A percentile compares a stretch with the other conserved stretches of the same genome.
Conservation (phyloP, 1,140 invertebrate genomes). For the Sycophila sp. region DNA sequence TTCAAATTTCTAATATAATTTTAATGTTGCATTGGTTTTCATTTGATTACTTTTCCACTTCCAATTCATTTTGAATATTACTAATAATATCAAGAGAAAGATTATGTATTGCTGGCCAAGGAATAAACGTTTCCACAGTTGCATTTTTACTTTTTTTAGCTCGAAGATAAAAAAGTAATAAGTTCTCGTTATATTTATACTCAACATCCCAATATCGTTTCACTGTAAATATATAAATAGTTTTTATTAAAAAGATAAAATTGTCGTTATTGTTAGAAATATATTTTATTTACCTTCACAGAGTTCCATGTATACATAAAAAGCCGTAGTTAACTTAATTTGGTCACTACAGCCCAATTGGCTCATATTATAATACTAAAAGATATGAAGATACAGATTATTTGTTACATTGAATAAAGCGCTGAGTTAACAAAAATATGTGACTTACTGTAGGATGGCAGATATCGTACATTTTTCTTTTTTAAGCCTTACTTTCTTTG, state of each 20-base stretch:
- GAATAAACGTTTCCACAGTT: constrained; percentile 54
- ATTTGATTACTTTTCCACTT: constrained; percentile 37
- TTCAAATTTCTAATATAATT: background rate
- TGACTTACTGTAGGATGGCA: constrained; percentile 59
- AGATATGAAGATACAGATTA: constrained; percentile 42
- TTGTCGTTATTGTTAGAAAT: constrained; percentile 16
- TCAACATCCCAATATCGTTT: constrained; percentile 57
- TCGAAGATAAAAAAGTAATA: constrained; percentile 58
- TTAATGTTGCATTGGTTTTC: too few species aligned
- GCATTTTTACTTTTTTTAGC: constrained; percentile 51
- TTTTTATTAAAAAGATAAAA: background rate
- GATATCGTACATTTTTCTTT: constrained; percentile 52
- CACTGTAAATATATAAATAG: constrained; percentile 37
- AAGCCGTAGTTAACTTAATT: constrained; percentile 57
- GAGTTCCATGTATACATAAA: constrained; percentile 62
- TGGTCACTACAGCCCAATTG: constrained; percentile 62
- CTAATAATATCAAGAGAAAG: constrained; percentile 58
- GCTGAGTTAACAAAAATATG: constrained; percentile 1
- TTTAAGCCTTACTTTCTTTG: too few species aligned
- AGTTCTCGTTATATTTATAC: constrained; percentile 54
- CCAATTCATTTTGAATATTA: constrained; percentile 52
- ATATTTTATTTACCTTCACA: constrained; percentile 57
- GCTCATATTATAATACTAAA: constrained; percentile 61
- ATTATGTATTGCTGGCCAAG: constrained; percentile 49
- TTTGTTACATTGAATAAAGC: constrained; percentile 11